Evolutionary conservation across 2,113 vertebrate genomes (phyloP).

Genomic region (Carassius auratus): DNA sequence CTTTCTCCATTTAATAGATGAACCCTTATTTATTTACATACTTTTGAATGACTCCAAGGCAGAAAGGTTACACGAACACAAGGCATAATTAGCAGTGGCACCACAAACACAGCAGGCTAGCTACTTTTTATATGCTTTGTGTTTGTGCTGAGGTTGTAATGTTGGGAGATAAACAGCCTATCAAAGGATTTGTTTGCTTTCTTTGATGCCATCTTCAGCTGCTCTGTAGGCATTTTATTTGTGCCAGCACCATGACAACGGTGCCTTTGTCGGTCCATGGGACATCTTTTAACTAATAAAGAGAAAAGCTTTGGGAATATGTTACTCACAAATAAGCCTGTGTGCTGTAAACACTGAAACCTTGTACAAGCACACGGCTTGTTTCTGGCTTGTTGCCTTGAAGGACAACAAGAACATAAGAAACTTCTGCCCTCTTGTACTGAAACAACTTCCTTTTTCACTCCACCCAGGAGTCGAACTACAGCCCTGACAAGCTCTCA

Average conservation of each 20-base stretch:
- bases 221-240: not conserved
- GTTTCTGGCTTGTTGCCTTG: constrained; percentile 2
- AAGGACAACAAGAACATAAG: not conserved
- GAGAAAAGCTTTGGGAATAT: not conserved
- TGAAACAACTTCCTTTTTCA: not conserved
- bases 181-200: not conserved
- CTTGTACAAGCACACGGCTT: not conserved
- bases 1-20: constrained; percentile 71
- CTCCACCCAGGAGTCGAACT: not conserved
- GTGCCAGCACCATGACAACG: not conserved
- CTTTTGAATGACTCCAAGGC: constrained; percentile 47
- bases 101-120: not conserved
- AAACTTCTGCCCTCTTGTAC: not conserved
- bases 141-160: not conserved
- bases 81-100: not conserved
- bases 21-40: constrained; percentile 65
- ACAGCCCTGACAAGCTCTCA: not conserved
- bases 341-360: not conserved
- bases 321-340: constrained; percentile 1
- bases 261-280: not conserved
- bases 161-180: not conserved
- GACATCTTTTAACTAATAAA: constrained; percentile 15
- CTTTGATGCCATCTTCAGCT: constrained; percentile 17
- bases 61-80: constrained; percentile 18
- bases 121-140: not conserved